A percentile compares a stretch with the other conserved stretches of the same genome.
Evolutionary conservation across 2,888 invertebrate genomes (phyloP).

Genomic region (Drosophila mulleri): DNA sequence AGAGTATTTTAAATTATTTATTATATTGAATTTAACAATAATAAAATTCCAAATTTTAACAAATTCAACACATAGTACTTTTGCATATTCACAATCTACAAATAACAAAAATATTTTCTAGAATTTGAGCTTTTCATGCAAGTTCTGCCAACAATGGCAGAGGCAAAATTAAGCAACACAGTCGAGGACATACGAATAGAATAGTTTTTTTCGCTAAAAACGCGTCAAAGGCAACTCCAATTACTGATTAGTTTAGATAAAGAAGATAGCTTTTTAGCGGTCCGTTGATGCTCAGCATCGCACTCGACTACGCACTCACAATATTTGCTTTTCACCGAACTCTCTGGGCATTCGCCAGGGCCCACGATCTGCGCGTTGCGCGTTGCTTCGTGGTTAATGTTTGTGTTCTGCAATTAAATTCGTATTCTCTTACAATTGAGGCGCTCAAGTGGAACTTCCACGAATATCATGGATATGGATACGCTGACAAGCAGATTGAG

Average conservation of each 20-base stretch:
- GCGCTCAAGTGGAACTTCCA: constrained; percentile 75
- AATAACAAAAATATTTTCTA: not conserved
- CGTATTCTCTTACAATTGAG: constrained; percentile 80
- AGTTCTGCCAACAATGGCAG: not conserved
- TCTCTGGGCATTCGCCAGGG: not conserved
- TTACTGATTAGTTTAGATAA: constrained; percentile 37
- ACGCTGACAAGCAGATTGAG: constrained; percentile 79
- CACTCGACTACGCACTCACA: constrained; percentile 23
- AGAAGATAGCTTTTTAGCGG: constrained; percentile 1
- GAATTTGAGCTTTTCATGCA: not conserved
- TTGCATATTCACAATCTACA: not conserved
- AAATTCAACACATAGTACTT: too few relatives aligned
- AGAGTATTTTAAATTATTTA: not conserved
- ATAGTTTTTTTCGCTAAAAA: not conserved
- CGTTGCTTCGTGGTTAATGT: constrained; percentile 44
- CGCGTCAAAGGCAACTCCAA: constrained; percentile 14
- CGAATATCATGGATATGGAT: constrained; percentile 77
- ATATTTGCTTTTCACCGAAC: constrained; percentile 49
- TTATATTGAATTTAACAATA: not conserved
- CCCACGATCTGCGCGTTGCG: constrained; percentile 4
- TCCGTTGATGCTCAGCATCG: constrained; percentile 21
- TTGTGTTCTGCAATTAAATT: constrained; percentile 80
- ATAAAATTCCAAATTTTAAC: too few relatives aligned
- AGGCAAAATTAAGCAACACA: not conserved
- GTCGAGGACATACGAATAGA: not conserved